A percentile compares a stretch with the other conserved stretches of the same genome.
These are phyloP conservation scores for Phthorimaea operculella DNA, from an alignment of 1,140 invertebrate genomes.

Conservation along the genomic window DNA sequence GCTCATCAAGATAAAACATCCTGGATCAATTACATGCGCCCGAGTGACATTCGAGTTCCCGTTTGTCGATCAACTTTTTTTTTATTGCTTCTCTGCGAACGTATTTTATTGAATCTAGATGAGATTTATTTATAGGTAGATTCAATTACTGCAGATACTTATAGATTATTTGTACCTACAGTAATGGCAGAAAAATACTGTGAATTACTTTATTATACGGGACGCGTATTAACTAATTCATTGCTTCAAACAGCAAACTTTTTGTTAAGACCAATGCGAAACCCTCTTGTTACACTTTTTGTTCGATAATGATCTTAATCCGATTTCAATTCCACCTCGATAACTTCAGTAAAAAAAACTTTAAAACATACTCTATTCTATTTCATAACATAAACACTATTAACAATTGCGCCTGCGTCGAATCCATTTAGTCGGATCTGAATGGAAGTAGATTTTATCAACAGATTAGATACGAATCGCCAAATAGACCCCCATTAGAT, in stretches of 20 bases:
- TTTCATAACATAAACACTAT: slow-evolving; percentile 21
- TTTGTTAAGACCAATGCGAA: too few species aligned
- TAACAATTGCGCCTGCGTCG: slow-evolving; percentile 27
- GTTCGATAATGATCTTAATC: slow-evolving; percentile 14
- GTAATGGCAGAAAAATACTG: too few species aligned
- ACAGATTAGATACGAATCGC: slow-evolving; percentile 50
- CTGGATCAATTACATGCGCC: slow-evolving; percentile 62
- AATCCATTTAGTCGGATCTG: slow-evolving; percentile 36
- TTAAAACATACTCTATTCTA: slow-evolving; percentile 26
- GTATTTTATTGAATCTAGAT: slow-evolving; percentile 14
- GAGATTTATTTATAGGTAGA: background rate
- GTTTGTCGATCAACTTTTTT: slow-evolving; percentile 48
- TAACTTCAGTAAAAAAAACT: slow-evolving; percentile 15
- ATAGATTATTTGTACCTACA: too few species aligned
- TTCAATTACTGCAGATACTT: too few species aligned
- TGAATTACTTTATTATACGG: too few species aligned
- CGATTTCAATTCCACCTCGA: slow-evolving; percentile 24
- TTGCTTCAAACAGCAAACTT: too few species aligned
- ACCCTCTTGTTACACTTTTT: background rate
- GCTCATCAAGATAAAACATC: slow-evolving; percentile 65
- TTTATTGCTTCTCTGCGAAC: slow-evolving; percentile 19
- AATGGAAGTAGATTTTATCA: slow-evolving; percentile 45
- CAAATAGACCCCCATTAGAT: slow-evolving; percentile 37
- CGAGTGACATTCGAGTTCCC: slow-evolving; percentile 58
- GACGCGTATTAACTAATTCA: too few species aligned